Evolutionary conservation across 2,113 vertebrate species (phyloP).

Genomic region (Cynocephalus volans): DNA sequence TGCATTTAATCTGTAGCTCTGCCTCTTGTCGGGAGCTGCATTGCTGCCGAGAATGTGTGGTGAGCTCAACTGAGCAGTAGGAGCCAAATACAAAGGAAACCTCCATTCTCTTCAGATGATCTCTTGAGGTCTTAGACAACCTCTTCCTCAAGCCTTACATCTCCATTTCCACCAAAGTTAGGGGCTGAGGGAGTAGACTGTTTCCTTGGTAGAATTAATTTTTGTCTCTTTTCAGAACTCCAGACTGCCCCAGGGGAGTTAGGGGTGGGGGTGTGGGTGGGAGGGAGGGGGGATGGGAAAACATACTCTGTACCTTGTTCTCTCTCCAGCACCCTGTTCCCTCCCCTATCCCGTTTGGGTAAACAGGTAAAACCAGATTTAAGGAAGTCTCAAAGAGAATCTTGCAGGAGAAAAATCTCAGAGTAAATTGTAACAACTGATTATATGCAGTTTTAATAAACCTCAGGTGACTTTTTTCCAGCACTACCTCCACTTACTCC

Average conservation of each 20-base stretch:
- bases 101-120: background rate
- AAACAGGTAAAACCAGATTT: background rate
- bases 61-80: background rate
- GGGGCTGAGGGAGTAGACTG: no score
- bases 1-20: background rate
- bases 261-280: background rate
- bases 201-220: background rate
- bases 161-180: background rate
- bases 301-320: background rate
- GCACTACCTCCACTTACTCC: background rate
- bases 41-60: background rate
- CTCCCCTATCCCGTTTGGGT: background rate
- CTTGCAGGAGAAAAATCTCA: constrained; percentile 23
- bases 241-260: background rate
- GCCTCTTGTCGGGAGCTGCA: background rate
- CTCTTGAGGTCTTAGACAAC: background rate
- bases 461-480: background rate
- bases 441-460: background rate
- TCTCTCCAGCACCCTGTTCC: background rate
- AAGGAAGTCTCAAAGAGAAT: background rate
- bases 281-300: background rate
- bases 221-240: background rate
- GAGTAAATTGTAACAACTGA: background rate
- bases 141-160: background rate
- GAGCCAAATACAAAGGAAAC: background rate